Conservation (phyloP, 2,113 vertebrate species). For the Pedetes capensis region DNA sequence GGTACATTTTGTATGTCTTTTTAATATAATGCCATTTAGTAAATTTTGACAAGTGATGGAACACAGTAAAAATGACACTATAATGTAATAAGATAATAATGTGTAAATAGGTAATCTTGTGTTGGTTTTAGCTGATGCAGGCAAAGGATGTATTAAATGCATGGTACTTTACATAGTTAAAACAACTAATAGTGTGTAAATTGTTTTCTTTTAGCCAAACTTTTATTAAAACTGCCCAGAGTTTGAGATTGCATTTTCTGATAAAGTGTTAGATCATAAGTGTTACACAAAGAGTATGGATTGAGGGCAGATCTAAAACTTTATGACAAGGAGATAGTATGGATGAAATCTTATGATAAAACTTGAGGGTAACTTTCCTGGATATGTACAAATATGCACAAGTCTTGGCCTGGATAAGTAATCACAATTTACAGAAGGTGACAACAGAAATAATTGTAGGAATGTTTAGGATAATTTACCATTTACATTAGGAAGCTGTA, state of each 20-base stretch:
- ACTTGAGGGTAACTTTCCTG: background rate
- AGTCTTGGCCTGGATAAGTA: too few species aligned
- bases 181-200: background rate
- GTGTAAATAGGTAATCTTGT: background rate
- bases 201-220: background rate
- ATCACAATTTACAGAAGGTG: background rate
- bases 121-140: background rate
- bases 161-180: background rate
- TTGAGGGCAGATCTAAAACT: background rate
- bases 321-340: background rate
- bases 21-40: background rate
- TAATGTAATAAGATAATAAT: background rate
- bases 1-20: background rate
- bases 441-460: background rate
- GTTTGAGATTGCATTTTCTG: background rate
- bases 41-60: background rate
- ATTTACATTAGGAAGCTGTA: background rate
- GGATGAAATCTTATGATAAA: background rate
- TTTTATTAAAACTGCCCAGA: background rate
- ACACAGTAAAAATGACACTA: background rate
- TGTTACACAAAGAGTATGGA: background rate
- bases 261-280: background rate
- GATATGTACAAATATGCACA: too few species aligned
- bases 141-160: slow-evolving; percentile 1
- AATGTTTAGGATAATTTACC: background rate